Percentiles rank a stretch among this genome's conserved stretches.
phyloP scores from a whole-genome alignment of 2,113 vertebrate species.

The Petrocephalus zakoni region DNA sequence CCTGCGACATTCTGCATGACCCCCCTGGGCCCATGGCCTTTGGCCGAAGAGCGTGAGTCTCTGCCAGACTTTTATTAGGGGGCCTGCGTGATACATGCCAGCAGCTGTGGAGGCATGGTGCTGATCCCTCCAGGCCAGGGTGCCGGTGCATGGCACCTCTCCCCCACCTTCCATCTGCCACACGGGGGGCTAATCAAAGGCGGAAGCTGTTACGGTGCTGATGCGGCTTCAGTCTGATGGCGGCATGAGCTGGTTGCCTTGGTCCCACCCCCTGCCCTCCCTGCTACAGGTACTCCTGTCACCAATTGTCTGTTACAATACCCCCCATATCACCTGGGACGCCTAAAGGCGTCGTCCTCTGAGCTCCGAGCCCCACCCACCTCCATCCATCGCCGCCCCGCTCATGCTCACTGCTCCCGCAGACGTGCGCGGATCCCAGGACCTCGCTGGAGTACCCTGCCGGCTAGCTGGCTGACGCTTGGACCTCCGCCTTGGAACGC shows the following conservation, averaged over 20 bases:
- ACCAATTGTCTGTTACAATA: background rate
- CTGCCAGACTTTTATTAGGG: slow-evolving; percentile 42
- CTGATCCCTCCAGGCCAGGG: slow-evolving; percentile 25
- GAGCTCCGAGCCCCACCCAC: background rate
- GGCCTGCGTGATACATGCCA: slow-evolving; percentile 44
- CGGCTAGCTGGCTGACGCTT: background rate
- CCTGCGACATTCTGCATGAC: background rate
- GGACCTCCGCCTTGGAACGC: background rate
- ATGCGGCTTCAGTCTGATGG: background rate
- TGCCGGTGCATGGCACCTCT: background rate
- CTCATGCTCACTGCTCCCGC: background rate
- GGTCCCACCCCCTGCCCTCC: background rate
- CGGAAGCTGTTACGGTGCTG: background rate
- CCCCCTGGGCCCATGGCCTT: slow-evolving; percentile 23
- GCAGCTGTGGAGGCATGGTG: slow-evolving; percentile 43
- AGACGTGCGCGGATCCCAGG: background rate
- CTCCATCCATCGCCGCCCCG: background rate
- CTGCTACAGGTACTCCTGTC: background rate
- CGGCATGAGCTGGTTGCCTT: background rate
- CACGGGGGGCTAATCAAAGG: background rate
- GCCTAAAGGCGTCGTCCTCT: background rate
- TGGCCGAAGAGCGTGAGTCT: slow-evolving; percentile 15
- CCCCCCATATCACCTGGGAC: background rate
- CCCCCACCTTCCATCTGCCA: background rate
- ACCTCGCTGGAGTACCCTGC: background rate